These are phyloP conservation scores for Bos taurus DNA, from an alignment of 2,113 vertebrate species.

Conservation along the genomic window ARS-UCD2.0 NC_037331.1:5947001-5947500, in stretches of 20 bases:
- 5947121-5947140: neutral
- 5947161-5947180: neutral
- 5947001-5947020: neutral
- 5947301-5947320: neutral
- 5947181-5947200: neutral
- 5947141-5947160: neutral
- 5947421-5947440: neutral
- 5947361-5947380: neutral
- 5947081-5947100: neutral
- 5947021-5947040: neutral
- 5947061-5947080: neutral
- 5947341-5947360: accelerated
- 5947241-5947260: neutral
- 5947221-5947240: neutral
- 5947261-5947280: neutral
- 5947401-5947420: neutral
- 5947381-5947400: neutral
- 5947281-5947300: neutral
- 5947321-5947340: neutral
- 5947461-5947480: neutral
- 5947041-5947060: neutral
- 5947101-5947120: neutral
- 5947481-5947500: neutral
- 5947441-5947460: neutral
- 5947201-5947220: neutral